phyloP scores from a whole-genome alignment of 2,797 vertebrate species.

The Typhlichthys subterraneus region DNA sequence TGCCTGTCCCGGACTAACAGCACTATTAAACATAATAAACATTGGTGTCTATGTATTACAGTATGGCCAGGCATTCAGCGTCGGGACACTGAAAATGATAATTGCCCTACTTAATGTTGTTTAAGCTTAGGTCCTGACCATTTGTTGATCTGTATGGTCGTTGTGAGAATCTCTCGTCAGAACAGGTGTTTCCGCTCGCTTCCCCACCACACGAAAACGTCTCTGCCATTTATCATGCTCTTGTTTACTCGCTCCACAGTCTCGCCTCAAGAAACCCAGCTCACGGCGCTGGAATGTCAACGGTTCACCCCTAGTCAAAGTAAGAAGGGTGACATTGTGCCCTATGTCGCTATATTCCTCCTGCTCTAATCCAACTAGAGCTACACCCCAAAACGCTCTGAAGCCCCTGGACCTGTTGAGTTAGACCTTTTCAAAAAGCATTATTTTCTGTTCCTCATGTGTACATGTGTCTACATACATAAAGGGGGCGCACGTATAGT shows the following conservation, averaged over 20 bases:
- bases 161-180: neutral
- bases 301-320: conserved; percentile 75
- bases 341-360: conserved; percentile 21
- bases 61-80: conserved; percentile 4
- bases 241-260: conserved; percentile 73
- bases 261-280: conserved; percentile 76
- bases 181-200: conserved; percentile 8
- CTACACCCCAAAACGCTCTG: conserved; percentile 13
- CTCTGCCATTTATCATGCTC: conserved; percentile 52
- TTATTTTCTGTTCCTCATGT: neutral
- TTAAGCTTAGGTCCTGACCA: neutral
- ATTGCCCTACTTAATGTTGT: neutral
- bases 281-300: conserved; percentile 72
- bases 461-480: neutral
- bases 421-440: neutral
- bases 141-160: neutral
- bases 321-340: conserved; percentile 62
- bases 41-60: neutral
- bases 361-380: conserved; percentile 26
- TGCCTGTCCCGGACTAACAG: conserved; percentile 62
- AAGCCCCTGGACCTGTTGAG: conserved; percentile 2
- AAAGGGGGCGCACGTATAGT: conserved; percentile 1
- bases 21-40: conserved; percentile 53
- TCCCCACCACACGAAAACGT: conserved; percentile 4
- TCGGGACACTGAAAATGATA: neutral